Conservation (phyloP, 2,797 vertebrate genomes). For the Diglossa cyanea region DNA sequence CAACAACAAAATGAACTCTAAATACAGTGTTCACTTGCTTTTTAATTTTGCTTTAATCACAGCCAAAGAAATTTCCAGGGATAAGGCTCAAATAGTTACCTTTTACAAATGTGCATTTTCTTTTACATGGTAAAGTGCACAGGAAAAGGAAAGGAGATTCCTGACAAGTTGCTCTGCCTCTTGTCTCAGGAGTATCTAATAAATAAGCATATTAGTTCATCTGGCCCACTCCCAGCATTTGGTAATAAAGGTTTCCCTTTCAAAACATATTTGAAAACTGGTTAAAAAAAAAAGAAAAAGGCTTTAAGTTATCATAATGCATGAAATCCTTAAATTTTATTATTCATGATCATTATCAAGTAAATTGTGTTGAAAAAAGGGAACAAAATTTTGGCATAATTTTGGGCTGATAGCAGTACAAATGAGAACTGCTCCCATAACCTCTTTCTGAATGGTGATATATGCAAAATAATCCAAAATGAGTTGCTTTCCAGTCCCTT, state of each 20-base stretch:
- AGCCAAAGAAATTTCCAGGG: not conserved
- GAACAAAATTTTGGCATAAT: constrained; percentile 4
- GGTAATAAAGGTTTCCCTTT: not conserved
- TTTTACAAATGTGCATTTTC: not conserved
- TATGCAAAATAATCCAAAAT: constrained; percentile 65
- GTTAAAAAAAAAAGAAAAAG: not conserved
- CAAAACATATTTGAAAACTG: constrained; percentile 2
- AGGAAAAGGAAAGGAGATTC: not conserved
- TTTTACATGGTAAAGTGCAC: not conserved
- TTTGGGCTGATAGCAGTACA: constrained; percentile 38
- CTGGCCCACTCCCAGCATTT: not conserved
- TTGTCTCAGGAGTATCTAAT: not conserved
- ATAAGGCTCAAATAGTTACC: not conserved
- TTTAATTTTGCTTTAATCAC: not conserved
- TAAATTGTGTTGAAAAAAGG: constrained; percentile 7
- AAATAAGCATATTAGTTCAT: not conserved
- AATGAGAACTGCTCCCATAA: constrained; percentile 20
- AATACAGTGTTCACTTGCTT: not conserved
- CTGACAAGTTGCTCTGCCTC: not conserved
- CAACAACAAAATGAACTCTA: not conserved
- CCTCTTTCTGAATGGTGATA: constrained; percentile 63
- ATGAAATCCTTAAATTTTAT: not conserved
- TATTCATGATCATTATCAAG: not conserved
- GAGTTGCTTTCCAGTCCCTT: constrained; percentile 47
- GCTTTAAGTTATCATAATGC: not conserved